Evolutionary conservation across 1,140 invertebrate genomes (phyloP), one percentile per base, ranked within the genome.

Genomic region (Subanguina moxae): DNA sequence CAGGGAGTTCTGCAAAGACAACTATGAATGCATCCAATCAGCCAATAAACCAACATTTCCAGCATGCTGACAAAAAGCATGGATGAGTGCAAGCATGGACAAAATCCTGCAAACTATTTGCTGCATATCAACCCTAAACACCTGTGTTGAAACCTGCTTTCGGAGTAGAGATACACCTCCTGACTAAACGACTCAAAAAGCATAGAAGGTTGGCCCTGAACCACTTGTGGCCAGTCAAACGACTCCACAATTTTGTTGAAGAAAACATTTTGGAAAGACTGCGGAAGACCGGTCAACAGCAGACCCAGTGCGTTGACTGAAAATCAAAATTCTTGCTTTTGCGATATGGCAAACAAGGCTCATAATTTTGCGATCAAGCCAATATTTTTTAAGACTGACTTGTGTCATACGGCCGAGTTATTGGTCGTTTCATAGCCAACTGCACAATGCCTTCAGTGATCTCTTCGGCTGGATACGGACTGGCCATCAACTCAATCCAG

Each of bases 401-500:
- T 42, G 21, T 61, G 32, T 76, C 73, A 32, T 69, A 59, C 7
- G 75, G 73, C 56, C 73, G 75, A 42, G 30, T 59, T 1, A 74
- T 62, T 42, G 73, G 73, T 19, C 70, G 25, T 19, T 30, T 32
- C 56, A 76, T 64, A 17, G 75, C 61, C 59, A 77, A 62, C 15
- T 73, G 52, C 32, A 74, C 64, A 23, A 74, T 45, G 17, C 46
- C 73, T 7, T 77, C 70, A 15, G 65, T 56, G 23, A 74, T 67
- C 23, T 62, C 48, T 23, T 23, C 21, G 7, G 74, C 46, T n/a
- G 23, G 19, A 25, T 76, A 30, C 13, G 76, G 70, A 56, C 71
- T 74, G n/a, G 73, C 75, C 59, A 74, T 73, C 38, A 74, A 52
- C 38, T 74, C 73, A 38, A 74, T 19, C 62, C 73, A 74, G 1